These are phyloP conservation scores for Alviniconcha marisindica DNA, from an alignment of 1,140 invertebrate species.

Conservation along the genomic window DNA sequence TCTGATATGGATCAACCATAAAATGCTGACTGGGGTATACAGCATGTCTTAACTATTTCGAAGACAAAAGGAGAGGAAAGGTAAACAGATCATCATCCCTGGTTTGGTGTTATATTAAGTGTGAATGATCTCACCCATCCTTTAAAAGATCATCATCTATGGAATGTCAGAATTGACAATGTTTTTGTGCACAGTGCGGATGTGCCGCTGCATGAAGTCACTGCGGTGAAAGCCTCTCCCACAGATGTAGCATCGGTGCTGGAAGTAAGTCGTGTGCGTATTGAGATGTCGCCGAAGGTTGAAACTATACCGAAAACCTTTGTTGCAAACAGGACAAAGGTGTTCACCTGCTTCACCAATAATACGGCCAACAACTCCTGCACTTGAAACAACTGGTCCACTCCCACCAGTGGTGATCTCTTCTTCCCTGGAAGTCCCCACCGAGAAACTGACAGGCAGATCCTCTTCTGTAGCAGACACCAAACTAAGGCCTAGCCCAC, in stretches of 20 bases:
- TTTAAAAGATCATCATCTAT: too few relatives aligned
- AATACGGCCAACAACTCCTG: too few relatives aligned
- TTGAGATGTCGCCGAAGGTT: constrained; percentile 32
- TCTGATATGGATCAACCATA: too few relatives aligned
- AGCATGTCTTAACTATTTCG: too few relatives aligned
- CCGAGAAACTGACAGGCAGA: background rate
- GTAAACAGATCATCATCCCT: too few relatives aligned
- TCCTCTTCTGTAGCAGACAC: background rate
- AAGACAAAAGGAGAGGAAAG: too few relatives aligned
- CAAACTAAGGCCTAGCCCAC: background rate
- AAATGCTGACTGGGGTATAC: too few relatives aligned
- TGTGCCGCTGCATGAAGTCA: constrained; percentile 32
- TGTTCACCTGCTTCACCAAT: too few relatives aligned
- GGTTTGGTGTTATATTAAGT: too few relatives aligned
- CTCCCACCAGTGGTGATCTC: background rate
- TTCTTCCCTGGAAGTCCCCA: background rate
- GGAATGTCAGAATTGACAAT: background rate
- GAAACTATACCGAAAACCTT: constrained; percentile 18
- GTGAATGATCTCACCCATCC: too few relatives aligned
- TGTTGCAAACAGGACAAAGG: constrained; percentile 18
- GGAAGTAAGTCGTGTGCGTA: constrained; percentile 11
- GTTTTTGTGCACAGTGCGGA: constrained; percentile 35
- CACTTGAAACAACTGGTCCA: too few relatives aligned
- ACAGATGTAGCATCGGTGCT: constrained; percentile 16
- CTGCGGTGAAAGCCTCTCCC: constrained; percentile 24